These are phyloP conservation scores for Temnothorax rugatulus DNA, from an alignment of 2,888 invertebrate species.

Conservation along the genomic window DNA sequence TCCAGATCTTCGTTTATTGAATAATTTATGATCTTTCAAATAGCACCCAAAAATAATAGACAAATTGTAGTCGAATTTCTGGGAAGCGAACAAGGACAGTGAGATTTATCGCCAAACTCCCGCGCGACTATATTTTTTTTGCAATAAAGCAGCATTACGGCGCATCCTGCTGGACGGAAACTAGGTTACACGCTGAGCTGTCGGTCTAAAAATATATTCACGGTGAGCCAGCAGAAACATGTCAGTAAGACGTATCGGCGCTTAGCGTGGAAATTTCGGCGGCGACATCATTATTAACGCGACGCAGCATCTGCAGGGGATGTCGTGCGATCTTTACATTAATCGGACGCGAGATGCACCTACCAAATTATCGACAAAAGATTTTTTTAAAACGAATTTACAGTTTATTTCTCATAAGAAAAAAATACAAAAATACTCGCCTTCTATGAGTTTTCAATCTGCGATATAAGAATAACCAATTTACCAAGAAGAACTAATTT, in stretches of 20 bases:
- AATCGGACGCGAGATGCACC: not conserved
- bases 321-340: not conserved
- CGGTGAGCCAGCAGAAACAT: conserved; percentile 71
- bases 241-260: conserved; percentile 70
- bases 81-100: not conserved
- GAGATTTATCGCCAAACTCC: conserved; percentile 16
- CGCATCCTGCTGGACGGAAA: conserved; percentile 73
- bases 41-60: conserved; percentile 30
- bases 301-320: not conserved
- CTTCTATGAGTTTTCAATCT: too few relatives aligned
- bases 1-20: not conserved
- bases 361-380: not conserved
- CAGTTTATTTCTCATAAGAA: not conserved
- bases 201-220: conserved; percentile 79
- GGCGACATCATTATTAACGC: conserved; percentile 35
- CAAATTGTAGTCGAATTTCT: conserved; percentile 18
- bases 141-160: conserved; percentile 58
- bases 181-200: conserved; percentile 74
- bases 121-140: conserved; percentile 41
- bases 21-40: conserved; percentile 23
- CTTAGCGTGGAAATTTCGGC: conserved; percentile 22
- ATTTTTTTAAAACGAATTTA: not conserved
- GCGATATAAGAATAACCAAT: not conserved
- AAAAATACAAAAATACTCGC: not conserved
- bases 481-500: not conserved